Conservation (phyloP, 1,140 invertebrate genomes). For the Dinoponera quadriceps region DNA sequence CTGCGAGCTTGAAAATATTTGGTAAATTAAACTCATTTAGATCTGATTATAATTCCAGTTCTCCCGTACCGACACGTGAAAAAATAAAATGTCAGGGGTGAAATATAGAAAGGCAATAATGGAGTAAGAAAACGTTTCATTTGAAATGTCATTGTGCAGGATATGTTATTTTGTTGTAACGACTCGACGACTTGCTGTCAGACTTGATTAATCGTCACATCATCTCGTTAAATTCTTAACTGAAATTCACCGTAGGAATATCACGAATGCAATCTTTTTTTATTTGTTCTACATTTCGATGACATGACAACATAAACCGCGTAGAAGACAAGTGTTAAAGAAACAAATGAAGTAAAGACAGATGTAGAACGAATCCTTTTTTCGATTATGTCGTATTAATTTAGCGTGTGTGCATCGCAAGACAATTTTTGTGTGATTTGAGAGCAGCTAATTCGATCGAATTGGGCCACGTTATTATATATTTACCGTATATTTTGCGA, state of each 20-base stretch:
- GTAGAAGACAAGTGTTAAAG: not conserved
- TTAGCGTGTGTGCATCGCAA: not conserved
- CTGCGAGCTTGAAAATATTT: slow-evolving; percentile 42
- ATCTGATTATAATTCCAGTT: slow-evolving; percentile 43
- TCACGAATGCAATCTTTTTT: not conserved
- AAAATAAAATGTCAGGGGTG: slow-evolving; percentile 2
- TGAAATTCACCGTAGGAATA: not conserved
- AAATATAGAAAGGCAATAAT: not conserved
- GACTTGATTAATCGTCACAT: too few relatives aligned
- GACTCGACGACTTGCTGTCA: too few relatives aligned
- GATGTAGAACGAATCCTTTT: not conserved
- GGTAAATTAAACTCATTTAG: slow-evolving; percentile 47
- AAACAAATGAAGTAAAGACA: not conserved
- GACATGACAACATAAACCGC: not conserved
- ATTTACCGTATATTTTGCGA: not conserved
- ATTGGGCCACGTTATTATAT: not conserved
- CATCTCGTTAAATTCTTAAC: too few relatives aligned
- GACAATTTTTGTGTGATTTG: not conserved
- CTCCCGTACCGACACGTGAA: not conserved
- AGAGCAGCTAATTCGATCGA: not conserved
- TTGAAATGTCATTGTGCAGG: too few relatives aligned
- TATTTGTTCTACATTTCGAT: not conserved
- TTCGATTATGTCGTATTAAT: not conserved
- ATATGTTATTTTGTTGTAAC: too few relatives aligned
- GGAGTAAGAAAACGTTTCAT: too few relatives aligned